Evolutionary conservation across 2,888 invertebrate species (phyloP), one percentile per base, ranked within the genome.

Genomic region (Rotaria socialis): DNA sequence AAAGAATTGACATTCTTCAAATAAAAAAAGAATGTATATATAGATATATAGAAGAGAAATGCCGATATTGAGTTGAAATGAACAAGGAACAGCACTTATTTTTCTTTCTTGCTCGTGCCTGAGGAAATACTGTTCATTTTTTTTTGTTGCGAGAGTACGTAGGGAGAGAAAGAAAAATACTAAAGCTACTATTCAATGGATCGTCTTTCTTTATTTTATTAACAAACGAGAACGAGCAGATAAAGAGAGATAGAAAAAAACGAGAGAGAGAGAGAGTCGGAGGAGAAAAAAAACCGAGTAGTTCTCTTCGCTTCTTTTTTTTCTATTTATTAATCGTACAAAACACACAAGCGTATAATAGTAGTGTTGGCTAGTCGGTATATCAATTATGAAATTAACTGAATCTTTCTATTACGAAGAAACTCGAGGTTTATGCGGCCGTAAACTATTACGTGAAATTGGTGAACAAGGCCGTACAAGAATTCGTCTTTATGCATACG

Each of bases 321-420:
- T 67, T 19, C 11, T 19, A 67, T 19, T 35, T 2, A 67, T 67
- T 19, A 6, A 67, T 67, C 35, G 5, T 41, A 67, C 35, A 67
- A 67, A 67, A 4, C 16, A 67, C 67, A 16, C 67, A 35, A 67
- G 35, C 27, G 35, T 27, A 67, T 5, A 67, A 47, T 19, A 47
- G 41, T 80, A 35, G 35, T 35, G 14, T 80, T 24, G 8, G 47
- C 11, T 47, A 47, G 22, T 47, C 8, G 6, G 5, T 14, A 16
- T 24, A 8, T 47, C 47, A 11, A 80, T 47, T 24, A 80, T 80
- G 80, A 80, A 80, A 80, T 80, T 80, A n/a, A 80, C 47, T 2
- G 43, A 80, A 47, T 47, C 80, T 11, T 80, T 80, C n/a, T 80
- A 80, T 80, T 80, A 80, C 47, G 24, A 80, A n/a, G 47, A 80